Base-by-base conservation (phyloP, 2,113 vertebrate genomes). In the Ceyx margarethae region DNA sequence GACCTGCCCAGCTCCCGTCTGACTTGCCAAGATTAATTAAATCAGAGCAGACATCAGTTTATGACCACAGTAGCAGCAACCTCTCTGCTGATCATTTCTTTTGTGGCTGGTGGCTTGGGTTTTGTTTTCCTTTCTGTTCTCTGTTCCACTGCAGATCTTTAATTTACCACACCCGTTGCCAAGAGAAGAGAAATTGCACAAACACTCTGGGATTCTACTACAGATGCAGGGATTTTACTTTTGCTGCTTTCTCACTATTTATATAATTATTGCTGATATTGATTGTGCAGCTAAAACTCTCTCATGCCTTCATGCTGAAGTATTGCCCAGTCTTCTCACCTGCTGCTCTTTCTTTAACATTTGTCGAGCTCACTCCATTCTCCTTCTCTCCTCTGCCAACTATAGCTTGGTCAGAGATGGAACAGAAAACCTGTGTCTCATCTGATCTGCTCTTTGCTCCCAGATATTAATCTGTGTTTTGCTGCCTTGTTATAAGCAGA, bases 11-110 rank as follows among this genome's bases (percentile, higher is more conserved):
- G 96, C 93, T 97, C 95, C 96, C 3, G 5, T 95, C 93, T 96
- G 94, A 95, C 96, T 97, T 97, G 97, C 97, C 97, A 98, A 94
- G 96, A 97, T 97, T 97, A 97, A 98, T 98, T 97, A 98, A 97
- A 97, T 95, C 94, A 95, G 96, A 97, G 94, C 94, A 97, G 96
- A 93, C 95, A 96, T 97, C 96, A 96, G 94, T 62, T 94, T 97
- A 96, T 93, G 97, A 95, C 96, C 93, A 89, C 85, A 96, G 91
- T 77, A 96, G 96, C 95, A 96, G 96, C 93, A 97, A 96, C 95
- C 94, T 96, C 89, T 96, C 95, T 92, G 92, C 89, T 95, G 95
- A 90, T 96, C 81, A 90, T 89, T 94, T 96, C 86, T 95, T 95
- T 95, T 95, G 94, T 96, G 92, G 91, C 91, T 97, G 77, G 93